Base-by-base conservation (phyloP, 2,888 invertebrate species). In the Ephialtes manifestator region DNA sequence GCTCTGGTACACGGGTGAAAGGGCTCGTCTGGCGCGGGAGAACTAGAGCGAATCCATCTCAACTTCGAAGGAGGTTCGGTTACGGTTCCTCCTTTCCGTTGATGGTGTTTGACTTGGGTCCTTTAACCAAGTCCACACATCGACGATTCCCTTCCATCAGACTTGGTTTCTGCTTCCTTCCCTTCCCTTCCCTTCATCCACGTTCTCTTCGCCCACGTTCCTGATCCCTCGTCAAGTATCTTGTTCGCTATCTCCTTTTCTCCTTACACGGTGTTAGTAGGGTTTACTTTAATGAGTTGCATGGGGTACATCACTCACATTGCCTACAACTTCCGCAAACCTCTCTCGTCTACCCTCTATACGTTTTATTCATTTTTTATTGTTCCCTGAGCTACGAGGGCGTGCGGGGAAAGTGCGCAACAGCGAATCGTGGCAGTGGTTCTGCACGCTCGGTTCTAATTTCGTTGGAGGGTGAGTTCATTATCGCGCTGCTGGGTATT, bases 101-200 rank as follows among this genome's bases (percentile, higher is more conserved):
- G 75, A 84, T 86, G 81, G 83, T 81, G 78, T 84, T 86, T 86
- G 84, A 86, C 84, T 84, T 77, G 55, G 74, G 58, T 86, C 80
- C 76, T 84, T 78, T 79, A 76, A 72, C 55, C 51, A 85, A 82
- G 65, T 65, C 48, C 71, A 48, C 71, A 71, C 60, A 70, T 51
- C 72, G 39, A 80, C 18, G 72, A 39, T n/a, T 65, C n/a, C 43
- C 63, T 18, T 51, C 71, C 35, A 65, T 48, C 63, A 39, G 31
- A 60, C 63, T 63, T 53, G 35, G 3, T 72, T 53, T 55, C 53
- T 11, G 24, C 79, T 65, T 24, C 35, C 68, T 18, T 60, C 18
- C 60, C 67, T 35, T 20, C 39, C n/a, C 24, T 72, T 48, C 28
- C 28, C n/a, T n/a, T n/a, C n/a, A n/a, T n/a, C 53, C 72, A n/a